Conservation (phyloP, 2,888 invertebrate species). For the Melinaea marsaeus region DNA sequence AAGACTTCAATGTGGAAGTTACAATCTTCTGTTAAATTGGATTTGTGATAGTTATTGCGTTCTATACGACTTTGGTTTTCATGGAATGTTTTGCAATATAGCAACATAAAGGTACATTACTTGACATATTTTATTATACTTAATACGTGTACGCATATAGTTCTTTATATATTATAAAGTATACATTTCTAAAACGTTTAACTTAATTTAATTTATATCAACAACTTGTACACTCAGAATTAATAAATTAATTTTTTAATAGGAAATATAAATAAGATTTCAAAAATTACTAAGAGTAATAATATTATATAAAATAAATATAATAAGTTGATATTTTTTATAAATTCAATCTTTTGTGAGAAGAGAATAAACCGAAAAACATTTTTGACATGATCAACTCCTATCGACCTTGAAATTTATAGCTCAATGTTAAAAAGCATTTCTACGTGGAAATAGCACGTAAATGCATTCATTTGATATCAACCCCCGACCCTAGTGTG, state of each 20-base stretch:
- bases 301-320: too few relatives aligned
- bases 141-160: too few relatives aligned
- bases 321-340: not conserved
- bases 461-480: slow-evolving; percentile 58
- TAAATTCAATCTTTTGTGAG: not conserved
- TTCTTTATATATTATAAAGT: too few relatives aligned
- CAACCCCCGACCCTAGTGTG: slow-evolving; percentile 55
- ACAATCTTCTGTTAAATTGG: slow-evolving; percentile 35
- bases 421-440: slow-evolving; percentile 26
- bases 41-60: slow-evolving; percentile 25
- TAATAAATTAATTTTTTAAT: too few relatives aligned
- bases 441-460: slow-evolving; percentile 29
- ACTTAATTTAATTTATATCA: too few relatives aligned
- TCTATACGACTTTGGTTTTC: slow-evolving; percentile 1
- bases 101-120: too few relatives aligned
- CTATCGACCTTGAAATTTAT: slow-evolving; percentile 32
- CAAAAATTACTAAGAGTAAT: too few relatives aligned
- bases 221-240: too few relatives aligned
- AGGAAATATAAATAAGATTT: too few relatives aligned
- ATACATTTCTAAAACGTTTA: too few relatives aligned
- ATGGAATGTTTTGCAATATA: not conserved
- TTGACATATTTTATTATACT: too few relatives aligned
- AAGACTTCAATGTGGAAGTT: slow-evolving; percentile 45
- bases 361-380: not conserved
- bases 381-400: slow-evolving; percentile 4